Conservation (phyloP, 2,797 vertebrate genomes). For the Coluber constrictor region DNA sequence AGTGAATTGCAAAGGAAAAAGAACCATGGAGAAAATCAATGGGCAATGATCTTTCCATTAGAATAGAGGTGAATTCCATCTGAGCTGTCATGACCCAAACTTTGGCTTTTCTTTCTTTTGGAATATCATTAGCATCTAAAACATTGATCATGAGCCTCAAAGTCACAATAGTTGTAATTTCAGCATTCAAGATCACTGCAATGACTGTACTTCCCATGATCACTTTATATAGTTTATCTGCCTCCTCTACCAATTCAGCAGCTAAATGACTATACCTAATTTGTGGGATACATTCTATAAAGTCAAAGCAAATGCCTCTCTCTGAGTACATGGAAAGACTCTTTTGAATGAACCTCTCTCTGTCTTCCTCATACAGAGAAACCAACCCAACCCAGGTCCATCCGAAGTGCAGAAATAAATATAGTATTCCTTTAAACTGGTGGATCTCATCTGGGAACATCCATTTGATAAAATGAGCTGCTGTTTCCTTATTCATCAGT, state of each 20-base stretch:
- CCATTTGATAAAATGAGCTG: neutral
- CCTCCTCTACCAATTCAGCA: neutral
- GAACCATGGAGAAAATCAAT: neutral
- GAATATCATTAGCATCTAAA: neutral
- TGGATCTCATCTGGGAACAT: neutral
- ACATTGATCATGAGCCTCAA: neutral
- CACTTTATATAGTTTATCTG: neutral
- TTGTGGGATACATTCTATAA: too few species aligned
- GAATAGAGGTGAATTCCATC: neutral
- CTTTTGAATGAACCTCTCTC: neutral
- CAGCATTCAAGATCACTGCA: neutral
- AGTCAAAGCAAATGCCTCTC: too few species aligned
- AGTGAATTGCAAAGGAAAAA: neutral
- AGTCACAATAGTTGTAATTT: rapidly evolving
- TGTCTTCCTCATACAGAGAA: neutral
- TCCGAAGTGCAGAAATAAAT: neutral
- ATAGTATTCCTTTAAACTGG: neutral
- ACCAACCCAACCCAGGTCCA: neutral
- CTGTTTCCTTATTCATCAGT: neutral
- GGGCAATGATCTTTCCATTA: neutral
- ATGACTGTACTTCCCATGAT: neutral
- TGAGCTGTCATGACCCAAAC: neutral
- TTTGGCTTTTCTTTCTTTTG: neutral
- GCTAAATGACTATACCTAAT: neutral
- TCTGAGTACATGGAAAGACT: neutral